These are phyloP conservation scores for Zophobas atratus DNA, from an alignment of 1,140 invertebrate species.

Conservation along the genomic window DNA sequence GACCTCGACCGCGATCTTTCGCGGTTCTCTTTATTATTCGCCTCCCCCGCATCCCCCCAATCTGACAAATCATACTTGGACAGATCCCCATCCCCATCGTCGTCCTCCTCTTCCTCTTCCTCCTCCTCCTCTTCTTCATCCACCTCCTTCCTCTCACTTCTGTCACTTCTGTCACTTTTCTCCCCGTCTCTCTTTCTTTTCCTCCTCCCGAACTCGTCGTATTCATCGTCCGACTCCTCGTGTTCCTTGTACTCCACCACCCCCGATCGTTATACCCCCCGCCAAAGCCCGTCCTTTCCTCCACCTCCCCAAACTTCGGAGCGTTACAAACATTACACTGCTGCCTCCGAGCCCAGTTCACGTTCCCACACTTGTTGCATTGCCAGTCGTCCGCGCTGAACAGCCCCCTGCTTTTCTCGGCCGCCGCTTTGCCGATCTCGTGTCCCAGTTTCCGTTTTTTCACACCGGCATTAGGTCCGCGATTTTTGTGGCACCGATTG, in stretches of 20 bases:
- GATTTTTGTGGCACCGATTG: conserved; percentile 90
- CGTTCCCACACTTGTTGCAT: conserved; percentile 99
- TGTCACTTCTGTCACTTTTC: conserved; percentile 58
- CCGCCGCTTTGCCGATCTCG: conserved; percentile 98
- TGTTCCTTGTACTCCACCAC: conserved; percentile 94
- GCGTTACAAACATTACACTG: conserved; percentile 99
- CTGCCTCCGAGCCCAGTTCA: conserved; percentile 97
- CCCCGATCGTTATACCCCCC: conserved; percentile 94
- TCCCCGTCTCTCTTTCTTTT: conserved; percentile 77
- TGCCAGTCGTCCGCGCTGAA: conserved; percentile 99
- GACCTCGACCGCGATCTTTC: conserved; percentile 59
- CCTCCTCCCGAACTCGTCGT: conserved; percentile 95
- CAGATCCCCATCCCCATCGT: conserved; percentile 82
- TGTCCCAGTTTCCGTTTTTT: conserved; percentile 93
- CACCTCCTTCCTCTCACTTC: conserved; percentile 67
- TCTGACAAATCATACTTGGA: conserved; percentile 88
- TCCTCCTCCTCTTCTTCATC: conserved; percentile 67
- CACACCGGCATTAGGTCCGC: conserved; percentile 66
- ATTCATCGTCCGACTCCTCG: conserved; percentile 90
- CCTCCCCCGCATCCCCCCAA: conserved; percentile 72
- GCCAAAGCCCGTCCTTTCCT: conserved; percentile 85
- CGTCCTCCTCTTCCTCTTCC: conserved; percentile 73
- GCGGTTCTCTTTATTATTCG: conserved; percentile 61
- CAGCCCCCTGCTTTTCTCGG: conserved; percentile 98
- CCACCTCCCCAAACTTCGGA: conserved; percentile 94